These are phyloP conservation scores for Xenopus petersii DNA, from an alignment of 2,797 vertebrate genomes.

Conservation along the genomic window DNA sequence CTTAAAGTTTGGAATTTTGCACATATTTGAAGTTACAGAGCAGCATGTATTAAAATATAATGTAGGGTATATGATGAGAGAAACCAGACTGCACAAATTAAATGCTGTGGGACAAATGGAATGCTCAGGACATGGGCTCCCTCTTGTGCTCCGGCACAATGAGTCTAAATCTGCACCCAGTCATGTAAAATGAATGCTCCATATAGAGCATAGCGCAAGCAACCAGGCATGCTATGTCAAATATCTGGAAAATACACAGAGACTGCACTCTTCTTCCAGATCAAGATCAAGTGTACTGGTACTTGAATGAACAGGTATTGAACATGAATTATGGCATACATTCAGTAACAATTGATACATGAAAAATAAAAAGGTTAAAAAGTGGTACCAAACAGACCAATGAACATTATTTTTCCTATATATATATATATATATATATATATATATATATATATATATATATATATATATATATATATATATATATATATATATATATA, in stretches of 20 bases:
- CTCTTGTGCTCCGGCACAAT: conserved; percentile 20
- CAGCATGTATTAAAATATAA: neutral
- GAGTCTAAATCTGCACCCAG: conserved; percentile 20
- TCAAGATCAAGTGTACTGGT: conserved; percentile 27
- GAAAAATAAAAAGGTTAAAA: conserved; percentile 61
- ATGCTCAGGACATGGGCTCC: neutral
- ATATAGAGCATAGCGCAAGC: too few relatives aligned
- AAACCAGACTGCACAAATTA: conserved; percentile 12
- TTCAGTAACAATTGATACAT: conserved; percentile 18
- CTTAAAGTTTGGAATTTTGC: neutral
- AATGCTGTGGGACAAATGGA: conserved; percentile 11
- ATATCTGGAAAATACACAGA: too few relatives aligned
- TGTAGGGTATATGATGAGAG: neutral
- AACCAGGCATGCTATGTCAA: too few relatives aligned
- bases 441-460: too few relatives aligned
- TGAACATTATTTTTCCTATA: conserved; percentile 57
- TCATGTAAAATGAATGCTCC: neutral
- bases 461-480: too few relatives aligned
- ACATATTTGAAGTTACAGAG: neutral
- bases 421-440: conserved; percentile 54
- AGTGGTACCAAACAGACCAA: conserved; percentile 59
- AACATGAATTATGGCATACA: conserved; percentile 24
- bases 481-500: too few relatives aligned
- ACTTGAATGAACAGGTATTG: neutral
- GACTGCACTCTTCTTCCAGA: neutral